Evolutionary conservation across 1,140 invertebrate genomes (phyloP).

Genomic region (Saccostrea cuccullata): DNA sequence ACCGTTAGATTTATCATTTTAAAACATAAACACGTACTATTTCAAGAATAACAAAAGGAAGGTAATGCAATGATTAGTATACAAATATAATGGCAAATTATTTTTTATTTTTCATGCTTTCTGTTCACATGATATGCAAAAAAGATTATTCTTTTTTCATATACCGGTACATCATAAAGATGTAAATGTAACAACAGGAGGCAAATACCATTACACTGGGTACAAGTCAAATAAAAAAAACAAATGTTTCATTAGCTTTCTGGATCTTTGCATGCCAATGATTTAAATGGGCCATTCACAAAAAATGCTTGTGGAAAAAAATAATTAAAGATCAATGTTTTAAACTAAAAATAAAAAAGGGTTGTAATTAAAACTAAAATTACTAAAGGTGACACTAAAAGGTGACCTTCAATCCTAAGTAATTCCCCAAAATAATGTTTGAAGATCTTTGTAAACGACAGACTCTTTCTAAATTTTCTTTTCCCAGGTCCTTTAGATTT

Average conservation of each 20-base stretch:
- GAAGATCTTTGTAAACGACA: conserved; percentile 2
- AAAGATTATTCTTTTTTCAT: too few species aligned
- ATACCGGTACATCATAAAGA: too few species aligned
- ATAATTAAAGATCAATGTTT: background rate
- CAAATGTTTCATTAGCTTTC: background rate
- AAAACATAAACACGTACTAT: too few species aligned
- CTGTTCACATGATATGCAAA: too few species aligned
- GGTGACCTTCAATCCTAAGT: conserved; percentile 20
- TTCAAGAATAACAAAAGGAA: too few species aligned
- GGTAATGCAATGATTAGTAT: too few species aligned
- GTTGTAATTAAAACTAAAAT: conserved; percentile 5
- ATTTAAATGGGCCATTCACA: background rate
- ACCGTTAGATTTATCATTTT: background rate
- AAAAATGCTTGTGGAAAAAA: background rate
- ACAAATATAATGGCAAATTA: too few species aligned
- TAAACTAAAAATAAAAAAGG: background rate
- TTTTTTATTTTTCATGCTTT: too few species aligned
- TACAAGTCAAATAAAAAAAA: too few species aligned
- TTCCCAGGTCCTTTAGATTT: background rate
- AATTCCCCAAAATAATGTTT: background rate
- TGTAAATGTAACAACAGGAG: too few species aligned
- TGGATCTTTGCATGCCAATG: background rate
- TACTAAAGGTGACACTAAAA: conserved; percentile 12
- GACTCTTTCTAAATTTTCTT: conserved; percentile 3
- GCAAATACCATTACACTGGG: too few species aligned